phyloP scores from a whole-genome alignment of 1,140 invertebrate genomes.

The Orchestia grillus region DNA sequence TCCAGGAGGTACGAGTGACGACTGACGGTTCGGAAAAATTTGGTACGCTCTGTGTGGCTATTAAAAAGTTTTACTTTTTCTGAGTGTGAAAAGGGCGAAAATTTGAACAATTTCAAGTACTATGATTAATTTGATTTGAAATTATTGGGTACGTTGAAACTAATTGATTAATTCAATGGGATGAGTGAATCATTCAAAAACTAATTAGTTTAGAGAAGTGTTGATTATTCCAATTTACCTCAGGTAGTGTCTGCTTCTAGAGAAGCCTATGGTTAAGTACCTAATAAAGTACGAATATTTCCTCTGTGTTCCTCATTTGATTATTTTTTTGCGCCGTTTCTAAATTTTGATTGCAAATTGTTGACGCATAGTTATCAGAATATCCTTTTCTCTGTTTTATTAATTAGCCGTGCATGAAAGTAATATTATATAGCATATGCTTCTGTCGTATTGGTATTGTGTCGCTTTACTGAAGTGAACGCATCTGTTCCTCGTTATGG shows the following conservation, averaged over 20 bases:
- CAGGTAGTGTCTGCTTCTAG: background rate
- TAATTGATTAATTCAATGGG: background rate
- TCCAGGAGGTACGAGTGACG: no score
- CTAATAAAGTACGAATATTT: slow-evolving; percentile 2
- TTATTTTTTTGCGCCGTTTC: background rate
- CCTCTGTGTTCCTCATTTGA: background rate
- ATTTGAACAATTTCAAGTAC: no score
- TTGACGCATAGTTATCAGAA: background rate
- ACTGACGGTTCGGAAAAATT: no score
- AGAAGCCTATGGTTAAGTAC: background rate
- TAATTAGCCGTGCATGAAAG: background rate
- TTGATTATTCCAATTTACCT: background rate
- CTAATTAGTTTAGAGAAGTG: background rate
- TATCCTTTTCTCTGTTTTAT: background rate
- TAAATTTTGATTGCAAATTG: background rate
- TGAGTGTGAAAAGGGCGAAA: no score
- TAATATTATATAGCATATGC: background rate
- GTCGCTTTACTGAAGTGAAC: background rate
- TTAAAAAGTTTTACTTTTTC: no score
- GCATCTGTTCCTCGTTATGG: background rate
- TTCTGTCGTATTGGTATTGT: background rate
- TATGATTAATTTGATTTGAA: no score
- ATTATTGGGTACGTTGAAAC: background rate
- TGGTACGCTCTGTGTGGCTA: no score
- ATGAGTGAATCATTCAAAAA: background rate